These are phyloP conservation scores for Nothocercus julius DNA, from an alignment of 2,113 vertebrate species.

Conservation along the genomic window DNA sequence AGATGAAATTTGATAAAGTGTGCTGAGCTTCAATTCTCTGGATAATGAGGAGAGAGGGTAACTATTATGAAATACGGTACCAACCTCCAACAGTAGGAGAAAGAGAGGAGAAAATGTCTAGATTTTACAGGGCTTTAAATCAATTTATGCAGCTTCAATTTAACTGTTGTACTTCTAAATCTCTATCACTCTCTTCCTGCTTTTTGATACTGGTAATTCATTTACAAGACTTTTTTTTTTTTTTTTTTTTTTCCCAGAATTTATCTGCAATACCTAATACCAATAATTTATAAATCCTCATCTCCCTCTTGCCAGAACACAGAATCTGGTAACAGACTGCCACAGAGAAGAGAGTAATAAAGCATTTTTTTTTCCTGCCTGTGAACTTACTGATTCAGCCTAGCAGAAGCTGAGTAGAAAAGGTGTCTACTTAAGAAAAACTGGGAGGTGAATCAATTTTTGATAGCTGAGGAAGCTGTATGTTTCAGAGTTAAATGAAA, in stretches of 20 bases:
- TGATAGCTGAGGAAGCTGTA: neutral
- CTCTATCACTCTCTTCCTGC: neutral
- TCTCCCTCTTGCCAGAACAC: neutral
- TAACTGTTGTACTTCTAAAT: neutral
- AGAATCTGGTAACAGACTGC: neutral
- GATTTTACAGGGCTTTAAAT: neutral
- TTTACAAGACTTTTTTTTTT: neutral
- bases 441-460: neutral
- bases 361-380: neutral
- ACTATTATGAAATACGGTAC: neutral
- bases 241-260: neutral
- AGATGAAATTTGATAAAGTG: neutral
- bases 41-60: neutral
- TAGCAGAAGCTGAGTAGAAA: neutral
- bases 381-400: neutral
- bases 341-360: neutral
- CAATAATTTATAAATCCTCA: neutral
- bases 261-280: neutral
- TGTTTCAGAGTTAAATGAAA: neutral
- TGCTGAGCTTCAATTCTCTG: neutral
- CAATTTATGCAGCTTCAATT: neutral
- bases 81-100: neutral
- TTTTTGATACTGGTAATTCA: neutral
- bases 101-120: neutral
- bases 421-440: neutral